Conservation (phyloP, 2,888 invertebrate genomes). For the Drosophila kokeensis region DNA sequence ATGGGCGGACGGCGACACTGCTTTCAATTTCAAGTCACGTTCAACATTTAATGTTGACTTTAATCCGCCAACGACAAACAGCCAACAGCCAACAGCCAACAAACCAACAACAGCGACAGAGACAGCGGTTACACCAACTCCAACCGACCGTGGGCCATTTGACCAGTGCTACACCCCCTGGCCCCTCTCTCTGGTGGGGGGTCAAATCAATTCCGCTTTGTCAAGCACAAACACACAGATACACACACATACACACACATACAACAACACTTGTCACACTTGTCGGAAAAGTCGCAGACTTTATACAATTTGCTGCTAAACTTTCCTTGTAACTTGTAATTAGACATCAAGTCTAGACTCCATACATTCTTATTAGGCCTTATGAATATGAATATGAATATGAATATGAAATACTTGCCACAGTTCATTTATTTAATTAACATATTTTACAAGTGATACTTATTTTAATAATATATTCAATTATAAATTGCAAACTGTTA, state of each 20-base stretch:
- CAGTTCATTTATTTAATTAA: no score
- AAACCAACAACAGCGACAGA: conserved; percentile 11
- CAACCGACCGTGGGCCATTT: conserved; percentile 66
- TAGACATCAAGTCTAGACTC: conserved; percentile 2
- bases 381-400: no score
- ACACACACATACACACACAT: conserved; percentile 18
- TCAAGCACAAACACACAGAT: conserved; percentile 45
- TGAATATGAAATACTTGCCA: background rate
- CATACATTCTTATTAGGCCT: background rate
- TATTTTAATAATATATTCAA: background rate
- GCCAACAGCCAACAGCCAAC: conserved; percentile 19
- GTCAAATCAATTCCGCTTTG: conserved; percentile 75
- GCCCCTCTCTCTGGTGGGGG: conserved; percentile 23
- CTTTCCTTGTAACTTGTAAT: conserved; percentile 15
- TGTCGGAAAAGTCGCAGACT: conserved; percentile 66
- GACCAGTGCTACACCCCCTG: conserved; percentile 35
- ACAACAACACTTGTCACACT: no score
- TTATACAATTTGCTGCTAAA: conserved; percentile 27
- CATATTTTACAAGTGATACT: conserved; percentile 11
- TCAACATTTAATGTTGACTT: conserved; percentile 58
- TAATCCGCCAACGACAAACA: conserved; percentile 49
- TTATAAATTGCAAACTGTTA: conserved; percentile 33
- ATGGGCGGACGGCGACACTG: conserved; percentile 45
- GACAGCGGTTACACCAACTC: conserved; percentile 25
- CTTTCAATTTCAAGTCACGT: conserved; percentile 78